phyloP scores from a whole-genome alignment of 2,113 vertebrate species.

The Nothoprocta pentlandii region DNA sequence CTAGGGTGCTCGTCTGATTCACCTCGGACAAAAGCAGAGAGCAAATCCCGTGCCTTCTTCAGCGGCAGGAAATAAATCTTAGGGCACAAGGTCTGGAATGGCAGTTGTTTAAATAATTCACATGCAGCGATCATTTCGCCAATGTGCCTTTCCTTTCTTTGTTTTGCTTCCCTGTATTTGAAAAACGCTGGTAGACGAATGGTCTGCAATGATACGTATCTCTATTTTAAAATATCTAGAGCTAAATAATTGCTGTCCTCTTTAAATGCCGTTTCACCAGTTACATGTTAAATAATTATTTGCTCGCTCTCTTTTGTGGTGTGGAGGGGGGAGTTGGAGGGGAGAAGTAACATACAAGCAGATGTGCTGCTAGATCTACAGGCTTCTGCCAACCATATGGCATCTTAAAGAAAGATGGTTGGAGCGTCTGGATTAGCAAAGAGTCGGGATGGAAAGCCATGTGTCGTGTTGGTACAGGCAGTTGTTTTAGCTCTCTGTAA shows the following conservation, averaged over 20 bases:
- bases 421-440: conserved; percentile 94
- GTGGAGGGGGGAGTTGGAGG: conserved; percentile 85
- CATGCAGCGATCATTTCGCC: conserved; percentile 44
- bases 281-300: conserved; percentile 71
- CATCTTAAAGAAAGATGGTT: conserved; percentile 96
- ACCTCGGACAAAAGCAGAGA: conserved; percentile 68
- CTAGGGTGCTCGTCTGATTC: conserved; percentile 57
- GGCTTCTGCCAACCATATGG: conserved; percentile 99
- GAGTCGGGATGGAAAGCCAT: conserved; percentile 92
- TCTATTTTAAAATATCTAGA: conserved; percentile 28
- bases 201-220: background rate
- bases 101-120: conserved; percentile 74
- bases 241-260: conserved; percentile 41
- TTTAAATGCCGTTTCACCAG: conserved; percentile 61
- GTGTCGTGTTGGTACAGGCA: conserved; percentile 96
- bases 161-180: conserved; percentile 70
- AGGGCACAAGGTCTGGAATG: conserved; percentile 64
- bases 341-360: conserved; percentile 93
- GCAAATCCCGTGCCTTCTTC: conserved; percentile 39
- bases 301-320: conserved; percentile 74
- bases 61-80: conserved; percentile 50
- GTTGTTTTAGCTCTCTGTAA: conserved; percentile 93
- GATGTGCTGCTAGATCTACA: conserved; percentile 99
- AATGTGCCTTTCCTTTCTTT: conserved; percentile 60
- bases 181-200: conserved; percentile 49